Evolutionary conservation across 2,797 vertebrate species (phyloP), one percentile per base, ranked within the genome.

Genomic region (Pseudochaenichthys georgianus): DNA sequence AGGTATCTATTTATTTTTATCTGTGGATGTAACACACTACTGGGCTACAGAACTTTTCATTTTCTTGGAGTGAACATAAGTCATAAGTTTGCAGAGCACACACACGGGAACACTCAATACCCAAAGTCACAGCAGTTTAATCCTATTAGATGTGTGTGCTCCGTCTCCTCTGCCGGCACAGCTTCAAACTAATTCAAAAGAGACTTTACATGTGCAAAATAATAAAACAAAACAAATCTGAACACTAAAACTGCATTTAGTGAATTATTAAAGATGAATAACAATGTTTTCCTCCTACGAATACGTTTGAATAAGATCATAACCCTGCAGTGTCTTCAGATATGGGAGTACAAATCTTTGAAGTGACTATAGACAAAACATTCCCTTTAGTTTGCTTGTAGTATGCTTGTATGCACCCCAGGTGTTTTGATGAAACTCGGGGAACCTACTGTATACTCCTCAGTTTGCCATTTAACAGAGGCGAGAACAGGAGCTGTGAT

Each of bases 31-130:
- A 67, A 73, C 53, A 69, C 48, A 70, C 64, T 76, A 51, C 60
- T 45, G 16, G 53, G 55, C 62, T 50, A 28, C 61, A 72, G 50
- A 21, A 47, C 46, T 50, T 51, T 41, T 31, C 13, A 16, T 60
- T 67, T 60, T 58, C 50, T 45, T 64, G 8, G 16, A 48, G 55
- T 50, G 19, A 28, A 52, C 61, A 67, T 28, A n/a, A n/a, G 19
- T 75, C 67, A 47, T 53, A 41, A 73, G 43, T 75, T 80, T 82
- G 63, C 58, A 62, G 46, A 70, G 38, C 31, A 42, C 34, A 73
- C 54, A 38, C 47, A 34, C 5, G 16, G 38, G 31, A 65, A 42
- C 61, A 41, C 52, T 70, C 46, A 62, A 66, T 52, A 50, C 62
- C 23, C 34, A 48, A 55, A 67, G 11, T 48, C 21, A 21, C 9